Base-by-base conservation (phyloP, 2,888 invertebrate genomes). In the Melanotus villosus region DNA sequence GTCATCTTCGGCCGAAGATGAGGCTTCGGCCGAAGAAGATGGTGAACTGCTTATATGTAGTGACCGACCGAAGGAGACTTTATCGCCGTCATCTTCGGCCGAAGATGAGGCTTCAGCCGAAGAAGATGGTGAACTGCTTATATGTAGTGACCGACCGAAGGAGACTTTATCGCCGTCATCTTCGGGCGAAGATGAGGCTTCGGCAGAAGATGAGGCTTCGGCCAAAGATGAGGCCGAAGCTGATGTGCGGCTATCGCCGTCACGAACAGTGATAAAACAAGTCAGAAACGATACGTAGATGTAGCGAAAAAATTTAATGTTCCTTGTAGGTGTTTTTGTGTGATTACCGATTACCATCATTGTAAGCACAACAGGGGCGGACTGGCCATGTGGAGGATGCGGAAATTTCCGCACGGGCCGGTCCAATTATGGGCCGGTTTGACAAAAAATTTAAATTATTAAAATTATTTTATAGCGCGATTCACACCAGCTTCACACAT, bases 361-460 rank as follows among this genome's bases (percentile, higher is more conserved):
- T 89, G 93, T 0, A 90, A 90, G 77, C 98, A 98, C 81, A 98
- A 98, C 82, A 95, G 98, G 98, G 0, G 98, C n/a, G 98, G 84
- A 93, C 95, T 0, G 94, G 96, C 81, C 84, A 84, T 30, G 91
- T 91, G n/a, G n/a, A n/a, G n/a, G n/a, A n/a, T n/a, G n/a, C n/a
- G n/a, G n/a, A n/a, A n/a, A n/a, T n/a, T n/a, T n/a, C n/a, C n/a
- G n/a, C n/a, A n/a, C n/a, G n/a, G n/a, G n/a, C n/a, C n/a, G n/a
- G n/a, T n/a, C n/a, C n/a, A n/a, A n/a, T n/a, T n/a, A n/a, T n/a
- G n/a, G n/a, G n/a, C n/a, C n/a, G n/a, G n/a, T n/a, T n/a, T n/a
- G n/a, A n/a, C n/a, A n/a, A n/a, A n/a, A n/a, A n/a, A n/a, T n/a
- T n/a, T n/a, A n/a, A n/a, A n/a, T n/a, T n/a, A n/a, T n/a, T n/a